A percentile compares a stretch with the other conserved stretches of the same genome.
These are phyloP conservation scores for Drosophila ohnishii DNA, from an alignment of 1,140 invertebrate genomes.

Conservation along the genomic window DNA sequence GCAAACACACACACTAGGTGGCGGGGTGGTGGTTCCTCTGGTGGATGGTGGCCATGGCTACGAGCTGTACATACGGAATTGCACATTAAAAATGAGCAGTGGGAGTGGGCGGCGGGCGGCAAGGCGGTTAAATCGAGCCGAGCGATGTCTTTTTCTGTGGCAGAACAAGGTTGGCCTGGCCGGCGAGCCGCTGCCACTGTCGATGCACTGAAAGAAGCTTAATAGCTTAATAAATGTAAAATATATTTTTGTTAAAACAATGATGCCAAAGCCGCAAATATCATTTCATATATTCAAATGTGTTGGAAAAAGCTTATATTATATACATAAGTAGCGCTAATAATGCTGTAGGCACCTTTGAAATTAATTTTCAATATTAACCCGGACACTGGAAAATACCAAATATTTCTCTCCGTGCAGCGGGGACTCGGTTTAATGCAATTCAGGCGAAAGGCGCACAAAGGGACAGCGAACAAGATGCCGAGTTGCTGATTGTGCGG, in stretches of 20 bases:
- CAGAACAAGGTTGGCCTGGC: slow-evolving; percentile 67
- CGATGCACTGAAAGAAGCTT: neutral
- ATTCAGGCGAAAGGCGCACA: slow-evolving; percentile 80
- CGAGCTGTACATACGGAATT: slow-evolving; percentile 60
- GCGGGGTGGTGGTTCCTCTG: neutral
- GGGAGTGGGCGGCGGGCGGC: slow-evolving; percentile 34
- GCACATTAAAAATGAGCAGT: slow-evolving; percentile 80
- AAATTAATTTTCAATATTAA: neutral
- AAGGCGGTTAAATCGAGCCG: slow-evolving; percentile 35
- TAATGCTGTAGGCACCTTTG: too few relatives aligned
- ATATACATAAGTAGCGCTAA: too few relatives aligned
- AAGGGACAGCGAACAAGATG: slow-evolving; percentile 81
- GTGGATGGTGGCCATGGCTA: slow-evolving; percentile 39
- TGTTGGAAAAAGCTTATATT: neutral
- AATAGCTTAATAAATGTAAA: too few relatives aligned
- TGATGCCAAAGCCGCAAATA: neutral
- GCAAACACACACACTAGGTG: slow-evolving; percentile 60
- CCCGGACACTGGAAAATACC: neutral
- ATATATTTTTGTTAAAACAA: too few relatives aligned
- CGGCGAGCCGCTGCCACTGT: slow-evolving; percentile 6
- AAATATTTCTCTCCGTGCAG: slow-evolving; percentile 8
- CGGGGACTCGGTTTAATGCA: slow-evolving; percentile 61
- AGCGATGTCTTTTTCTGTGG: slow-evolving; percentile 71
- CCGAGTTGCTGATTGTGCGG: slow-evolving; percentile 79
- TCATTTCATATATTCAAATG: neutral